Percentiles rank a stretch among this genome's conserved stretches.
Evolutionary conservation across 2,888 invertebrate species (phyloP).

Genomic region (Apotomis betuletana): DNA sequence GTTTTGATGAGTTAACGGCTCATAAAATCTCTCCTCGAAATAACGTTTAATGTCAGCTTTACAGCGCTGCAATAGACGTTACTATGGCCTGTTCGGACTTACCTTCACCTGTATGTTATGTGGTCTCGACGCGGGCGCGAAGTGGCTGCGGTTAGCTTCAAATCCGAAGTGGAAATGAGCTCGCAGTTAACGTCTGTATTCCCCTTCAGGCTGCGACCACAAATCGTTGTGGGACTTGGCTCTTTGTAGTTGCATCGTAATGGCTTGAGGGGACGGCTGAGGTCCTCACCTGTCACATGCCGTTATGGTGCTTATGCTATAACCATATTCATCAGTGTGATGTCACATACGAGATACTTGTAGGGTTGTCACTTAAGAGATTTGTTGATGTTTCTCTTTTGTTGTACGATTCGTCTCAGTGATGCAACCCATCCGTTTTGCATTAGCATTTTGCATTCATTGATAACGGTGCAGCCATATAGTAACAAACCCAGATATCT

Average conservation of each 20-base stretch:
- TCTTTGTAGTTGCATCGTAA: conserved; percentile 64
- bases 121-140: conserved; percentile 51
- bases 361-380: background rate
- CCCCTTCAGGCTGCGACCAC: conserved; percentile 66
- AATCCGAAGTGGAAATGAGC: conserved; percentile 74
- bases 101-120: conserved; percentile 48
- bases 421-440: too few species aligned
- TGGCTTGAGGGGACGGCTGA: conserved; percentile 58
- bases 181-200: conserved; percentile 64
- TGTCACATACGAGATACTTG: conserved; percentile 16
- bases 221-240: conserved; percentile 64
- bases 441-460: too few species aligned
- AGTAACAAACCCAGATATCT: too few species aligned
- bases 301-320: conserved; percentile 50
- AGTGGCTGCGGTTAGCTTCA: conserved; percentile 69
- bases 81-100: conserved; percentile 18
- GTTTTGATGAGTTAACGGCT: conserved; percentile 51
- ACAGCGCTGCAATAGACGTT: conserved; percentile 2
- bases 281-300: conserved; percentile 68
- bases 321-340: conserved; percentile 26
- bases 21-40: conserved; percentile 47
- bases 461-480: too few species aligned
- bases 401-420: background rate
- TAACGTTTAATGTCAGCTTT: background rate
- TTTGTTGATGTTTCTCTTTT: background rate